Percentiles rank a stretch among this genome's conserved stretches.
Evolutionary conservation across 2,113 vertebrate genomes (phyloP).

Genomic region (Coptodon bakossiorum): DNA sequence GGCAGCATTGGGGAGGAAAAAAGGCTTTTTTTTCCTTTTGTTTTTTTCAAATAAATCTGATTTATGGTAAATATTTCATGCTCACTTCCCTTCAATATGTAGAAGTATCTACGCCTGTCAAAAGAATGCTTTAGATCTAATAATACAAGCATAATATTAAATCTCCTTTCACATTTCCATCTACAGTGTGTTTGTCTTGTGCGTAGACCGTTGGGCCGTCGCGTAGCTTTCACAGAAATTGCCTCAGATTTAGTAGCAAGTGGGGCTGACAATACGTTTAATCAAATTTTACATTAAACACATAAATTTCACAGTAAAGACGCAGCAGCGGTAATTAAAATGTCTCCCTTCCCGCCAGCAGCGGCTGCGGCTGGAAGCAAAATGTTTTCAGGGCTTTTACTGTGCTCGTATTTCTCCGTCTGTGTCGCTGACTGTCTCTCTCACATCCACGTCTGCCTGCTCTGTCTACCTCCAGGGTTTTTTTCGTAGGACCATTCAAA

Average conservation of each 20-base stretch:
- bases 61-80: not conserved
- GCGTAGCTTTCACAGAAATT: not conserved
- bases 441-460: not conserved
- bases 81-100: not conserved
- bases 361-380: not conserved
- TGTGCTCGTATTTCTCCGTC: not conserved
- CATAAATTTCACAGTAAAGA: not conserved
- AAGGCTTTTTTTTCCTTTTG: not conserved
- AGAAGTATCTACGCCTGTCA: not conserved
- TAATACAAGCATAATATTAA: not conserved
- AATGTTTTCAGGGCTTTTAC: not conserved
- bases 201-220: not conserved
- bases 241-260: not conserved
- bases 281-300: not conserved
- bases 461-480: constrained; percentile 77
- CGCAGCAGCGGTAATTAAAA: not conserved
- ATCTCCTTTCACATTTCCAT: not conserved
- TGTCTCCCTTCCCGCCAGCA: not conserved
- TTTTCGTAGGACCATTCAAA: constrained; percentile 96
- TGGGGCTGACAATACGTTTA: not conserved
- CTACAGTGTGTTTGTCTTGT: not conserved
- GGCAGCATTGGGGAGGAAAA: too few relatives aligned
- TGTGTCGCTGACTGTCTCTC: not conserved
- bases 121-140: not conserved
- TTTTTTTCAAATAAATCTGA: not conserved